phyloP scores from a whole-genome alignment of 2,113 vertebrate genomes.

The Enhydra lutris region DNA sequence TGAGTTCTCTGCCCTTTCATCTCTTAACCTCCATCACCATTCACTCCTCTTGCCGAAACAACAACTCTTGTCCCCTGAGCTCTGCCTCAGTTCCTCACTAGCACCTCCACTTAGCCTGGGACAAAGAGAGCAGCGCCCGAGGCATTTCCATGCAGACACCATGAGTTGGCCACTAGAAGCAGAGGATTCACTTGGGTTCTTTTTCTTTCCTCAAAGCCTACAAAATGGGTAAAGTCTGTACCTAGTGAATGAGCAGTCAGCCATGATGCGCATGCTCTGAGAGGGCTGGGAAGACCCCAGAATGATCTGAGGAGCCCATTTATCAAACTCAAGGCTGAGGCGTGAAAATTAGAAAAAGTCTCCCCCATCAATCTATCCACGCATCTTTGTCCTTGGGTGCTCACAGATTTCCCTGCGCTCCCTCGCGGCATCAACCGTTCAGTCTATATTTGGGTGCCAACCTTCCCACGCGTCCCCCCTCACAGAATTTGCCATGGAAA shows the following conservation, averaged over 20 bases:
- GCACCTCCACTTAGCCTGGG: neutral
- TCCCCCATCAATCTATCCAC: neutral
- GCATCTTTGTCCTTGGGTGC: neutral
- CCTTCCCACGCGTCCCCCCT: neutral
- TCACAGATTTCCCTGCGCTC: neutral
- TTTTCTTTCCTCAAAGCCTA: conserved; percentile 26
- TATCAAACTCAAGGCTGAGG: neutral
- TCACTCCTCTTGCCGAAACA: neutral
- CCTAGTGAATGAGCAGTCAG: neutral
- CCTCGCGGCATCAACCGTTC: neutral
- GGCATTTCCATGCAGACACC: neutral
- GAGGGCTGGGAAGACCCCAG: neutral
- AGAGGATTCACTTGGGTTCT: neutral
- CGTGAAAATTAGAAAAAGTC: neutral
- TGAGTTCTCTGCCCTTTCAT: neutral
- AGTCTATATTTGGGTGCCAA: neutral
- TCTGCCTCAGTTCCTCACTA: neutral
- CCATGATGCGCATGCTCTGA: neutral
- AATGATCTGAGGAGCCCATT: neutral
- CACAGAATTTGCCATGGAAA: neutral
- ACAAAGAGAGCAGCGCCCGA: neutral
- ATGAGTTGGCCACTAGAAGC: neutral
- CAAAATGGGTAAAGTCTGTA: neutral
- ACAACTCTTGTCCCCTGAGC: neutral
- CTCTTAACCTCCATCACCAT: neutral